These are phyloP conservation scores for Linyphia triangularis DNA, from an alignment of 2,888 invertebrate genomes.

Conservation along the genomic window DNA sequence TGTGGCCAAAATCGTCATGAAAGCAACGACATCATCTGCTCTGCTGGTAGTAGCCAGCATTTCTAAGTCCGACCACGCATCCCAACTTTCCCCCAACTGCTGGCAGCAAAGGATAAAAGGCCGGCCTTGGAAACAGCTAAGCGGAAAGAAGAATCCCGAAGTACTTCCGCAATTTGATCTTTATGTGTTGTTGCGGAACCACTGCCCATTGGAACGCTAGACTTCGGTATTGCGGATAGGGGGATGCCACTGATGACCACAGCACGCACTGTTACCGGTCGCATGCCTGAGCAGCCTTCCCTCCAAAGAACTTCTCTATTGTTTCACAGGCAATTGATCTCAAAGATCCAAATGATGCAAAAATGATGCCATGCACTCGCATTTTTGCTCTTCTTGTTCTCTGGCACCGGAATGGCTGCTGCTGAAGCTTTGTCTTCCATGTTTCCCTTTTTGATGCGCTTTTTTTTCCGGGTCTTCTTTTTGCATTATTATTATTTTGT, in stretches of 20 bases:
- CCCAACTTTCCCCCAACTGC: not conserved
- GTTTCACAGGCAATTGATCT: conserved; percentile 74
- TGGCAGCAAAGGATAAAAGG: conserved; percentile 52
- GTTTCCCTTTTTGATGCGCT: conserved; percentile 13
- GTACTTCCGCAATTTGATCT: conserved; percentile 69
- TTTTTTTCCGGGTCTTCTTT: conserved; percentile 2
- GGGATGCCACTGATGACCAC: conserved; percentile 51
- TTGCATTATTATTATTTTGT: conserved; percentile 47
- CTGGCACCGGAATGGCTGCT: conserved; percentile 42
- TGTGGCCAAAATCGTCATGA: too few relatives aligned
- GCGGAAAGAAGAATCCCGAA: conserved; percentile 68
- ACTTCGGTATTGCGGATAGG: conserved; percentile 39
- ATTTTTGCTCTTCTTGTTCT: conserved; percentile 2
- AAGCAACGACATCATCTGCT: too few relatives aligned
- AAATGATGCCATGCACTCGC: conserved; percentile 53
- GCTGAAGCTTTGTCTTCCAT: conserved; percentile 21
- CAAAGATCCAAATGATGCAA: conserved; percentile 72
- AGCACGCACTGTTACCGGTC: conserved; percentile 65
- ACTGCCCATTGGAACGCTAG: conserved; percentile 55
- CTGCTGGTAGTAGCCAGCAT: not conserved
- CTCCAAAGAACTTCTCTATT: conserved; percentile 51
- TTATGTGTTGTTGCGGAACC: conserved; percentile 67
- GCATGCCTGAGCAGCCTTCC: conserved; percentile 47
- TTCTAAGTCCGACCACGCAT: not conserved
- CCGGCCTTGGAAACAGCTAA: conserved; percentile 64